phyloP scores from a whole-genome alignment of 2,113 vertebrate species.

The Oxyruncus cristatus region DNA sequence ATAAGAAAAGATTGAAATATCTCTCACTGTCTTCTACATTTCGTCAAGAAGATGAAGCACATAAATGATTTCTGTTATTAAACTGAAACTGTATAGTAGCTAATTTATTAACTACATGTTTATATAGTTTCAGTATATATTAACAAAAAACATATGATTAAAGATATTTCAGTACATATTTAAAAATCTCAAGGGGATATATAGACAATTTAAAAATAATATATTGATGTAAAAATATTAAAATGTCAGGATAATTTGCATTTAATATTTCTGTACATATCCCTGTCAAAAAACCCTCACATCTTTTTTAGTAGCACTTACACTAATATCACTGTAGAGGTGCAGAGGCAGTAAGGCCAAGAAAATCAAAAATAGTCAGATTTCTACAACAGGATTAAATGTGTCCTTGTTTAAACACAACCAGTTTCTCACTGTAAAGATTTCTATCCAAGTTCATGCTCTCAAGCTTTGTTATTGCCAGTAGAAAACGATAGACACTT shows the following conservation, averaged over 20 bases:
- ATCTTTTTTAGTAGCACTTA: background rate
- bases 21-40: background rate
- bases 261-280: background rate
- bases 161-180: background rate
- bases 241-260: background rate
- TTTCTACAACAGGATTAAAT: background rate
- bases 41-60: background rate
- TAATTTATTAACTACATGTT: background rate
- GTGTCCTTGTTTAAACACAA: background rate
- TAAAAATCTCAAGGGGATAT: background rate
- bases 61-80: background rate
- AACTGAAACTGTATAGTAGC: background rate
- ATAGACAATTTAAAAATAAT: background rate
- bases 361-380: background rate
- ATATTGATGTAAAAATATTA: background rate
- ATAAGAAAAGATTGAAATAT: background rate
- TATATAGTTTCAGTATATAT: background rate
- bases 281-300: accelerated
- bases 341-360: background rate
- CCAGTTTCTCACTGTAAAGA: background rate
- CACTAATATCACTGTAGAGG: accelerated
- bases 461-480: background rate
- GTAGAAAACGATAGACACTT: background rate
- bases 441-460: background rate
- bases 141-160: background rate